Base-by-base conservation (phyloP, 2,888 invertebrate species). In the Toxonevra muliebris region DNA sequence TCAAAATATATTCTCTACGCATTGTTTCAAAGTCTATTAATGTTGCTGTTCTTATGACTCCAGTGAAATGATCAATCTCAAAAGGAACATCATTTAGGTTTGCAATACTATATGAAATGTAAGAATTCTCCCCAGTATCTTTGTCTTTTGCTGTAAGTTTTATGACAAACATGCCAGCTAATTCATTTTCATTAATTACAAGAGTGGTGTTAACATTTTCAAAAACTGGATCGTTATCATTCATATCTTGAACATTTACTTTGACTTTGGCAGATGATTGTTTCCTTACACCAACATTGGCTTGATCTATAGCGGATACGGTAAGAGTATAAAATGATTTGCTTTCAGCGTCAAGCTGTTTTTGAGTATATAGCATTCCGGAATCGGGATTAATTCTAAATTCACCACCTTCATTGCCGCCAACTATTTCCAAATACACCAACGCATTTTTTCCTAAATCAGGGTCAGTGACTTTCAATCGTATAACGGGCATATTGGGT, bases 101-200 rank as follows among this genome's bases (percentile, higher is more conserved):
- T 62, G 94, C 95, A 75, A 97, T 93, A 76, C 95, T 93, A 87
- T 97, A 98, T 0, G 96, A 97, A 75, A 98, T 92, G 86, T 95
- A 95, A 1, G 96, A 96, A 86, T 97, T 98, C 81, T 97, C 97
- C 0, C 96, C 97, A 1, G 93, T 91, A 84, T 98, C 98, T 15
- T 88, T 90, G 85, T 98, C 98, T 71, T 90, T 90, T 0, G 97
- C 98, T 54, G 89, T 88, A 5, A 97, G 92, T 73, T 92, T 93
- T 12, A 93, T 91, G 1, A 98, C 94, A 11, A 91, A 90, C 1
- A 92, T 92, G 1, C 96, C 96, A 9, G 93, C 89, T 0, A 95
- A 91, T 78, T 94, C 92, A 83, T 97, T 97, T 85, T 98, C 98
- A 75, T 93, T 90, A 50, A 97, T 88, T 78, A 87, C 88, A 8